phyloP scores from a whole-genome alignment of 2,888 invertebrate genomes.

The Biston stratarius region DNA sequence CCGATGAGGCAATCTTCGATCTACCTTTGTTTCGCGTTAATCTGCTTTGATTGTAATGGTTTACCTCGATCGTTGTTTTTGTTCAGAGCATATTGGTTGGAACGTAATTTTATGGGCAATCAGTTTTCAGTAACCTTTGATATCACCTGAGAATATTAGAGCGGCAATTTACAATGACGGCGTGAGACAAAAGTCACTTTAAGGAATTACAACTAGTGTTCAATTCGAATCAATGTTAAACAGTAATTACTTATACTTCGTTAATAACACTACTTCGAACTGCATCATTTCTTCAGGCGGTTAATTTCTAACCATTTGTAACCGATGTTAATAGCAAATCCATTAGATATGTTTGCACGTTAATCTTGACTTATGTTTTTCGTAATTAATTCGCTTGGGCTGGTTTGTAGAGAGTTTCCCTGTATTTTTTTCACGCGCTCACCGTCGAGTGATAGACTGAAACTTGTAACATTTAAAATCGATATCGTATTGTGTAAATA shows the following conservation, averaged over 20 bases:
- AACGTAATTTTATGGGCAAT: slow-evolving; percentile 29
- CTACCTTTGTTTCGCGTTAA: slow-evolving; percentile 57
- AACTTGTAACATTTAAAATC: slow-evolving; percentile 73
- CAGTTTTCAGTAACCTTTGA: slow-evolving; percentile 12
- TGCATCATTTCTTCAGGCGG: slow-evolving; percentile 31
- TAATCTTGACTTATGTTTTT: slow-evolving; percentile 30
- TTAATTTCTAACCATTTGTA: slow-evolving; percentile 33
- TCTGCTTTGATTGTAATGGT: slow-evolving; percentile 51
- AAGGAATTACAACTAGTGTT: background rate
- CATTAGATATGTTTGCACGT: slow-evolving; percentile 38
- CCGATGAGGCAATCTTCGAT: slow-evolving; percentile 53
- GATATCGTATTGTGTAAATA: slow-evolving; percentile 84
- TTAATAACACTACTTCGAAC: slow-evolving; percentile 26
- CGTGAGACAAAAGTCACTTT: background rate
- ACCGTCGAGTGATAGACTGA: slow-evolving; percentile 73
- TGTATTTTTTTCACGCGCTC: slow-evolving; percentile 12
- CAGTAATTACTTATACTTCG: slow-evolving; percentile 9
- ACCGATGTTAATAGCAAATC: slow-evolving; percentile 39
- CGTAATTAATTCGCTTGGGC: slow-evolving; percentile 34
- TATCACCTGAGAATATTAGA: slow-evolving; percentile 2
- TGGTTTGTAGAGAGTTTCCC: slow-evolving; percentile 2
- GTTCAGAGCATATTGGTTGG: slow-evolving; percentile 31
- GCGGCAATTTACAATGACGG: background rate
- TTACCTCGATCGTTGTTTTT: slow-evolving; percentile 38
- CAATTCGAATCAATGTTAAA: slow-evolving; percentile 3